phyloP scores from a whole-genome alignment of 1,140 invertebrate genomes.

The Zaprionus capensis region DNA sequence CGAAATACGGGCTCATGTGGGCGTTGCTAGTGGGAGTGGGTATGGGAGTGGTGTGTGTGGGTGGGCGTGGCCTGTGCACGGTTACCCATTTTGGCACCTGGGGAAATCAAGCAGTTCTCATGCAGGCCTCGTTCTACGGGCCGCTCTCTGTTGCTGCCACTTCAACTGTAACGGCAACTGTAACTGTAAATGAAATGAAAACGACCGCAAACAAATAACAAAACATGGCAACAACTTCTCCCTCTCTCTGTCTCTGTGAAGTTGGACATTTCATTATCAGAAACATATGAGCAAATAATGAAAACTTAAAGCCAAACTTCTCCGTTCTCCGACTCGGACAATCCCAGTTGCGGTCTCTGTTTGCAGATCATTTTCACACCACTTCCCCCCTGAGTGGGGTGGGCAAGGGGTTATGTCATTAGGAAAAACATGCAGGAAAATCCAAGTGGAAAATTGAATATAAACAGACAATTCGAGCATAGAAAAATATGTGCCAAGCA shows the following conservation, averaged over 20 bases:
- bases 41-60: conserved; percentile 2
- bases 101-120: conserved; percentile 70
- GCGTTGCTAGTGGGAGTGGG: conserved; percentile 8
- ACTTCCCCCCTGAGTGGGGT: not conserved
- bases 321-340: not conserved
- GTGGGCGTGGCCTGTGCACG: conserved; percentile 8
- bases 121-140: conserved; percentile 44
- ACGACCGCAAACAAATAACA: conserved; percentile 70
- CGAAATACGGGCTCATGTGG: conserved; percentile 45
- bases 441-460: conserved; percentile 6
- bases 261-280: conserved; percentile 38
- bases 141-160: conserved; percentile 44
- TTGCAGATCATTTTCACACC: conserved; percentile 2
- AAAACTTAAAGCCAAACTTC: conserved; percentile 6
- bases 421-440: conserved; percentile 4
- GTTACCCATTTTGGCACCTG: conserved; percentile 60
- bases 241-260: not conserved
- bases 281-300: conserved; percentile 18
- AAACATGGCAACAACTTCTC: conserved; percentile 53
- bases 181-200: conserved; percentile 78
- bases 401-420: not conserved
- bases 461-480: not conserved
- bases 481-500: not conserved
- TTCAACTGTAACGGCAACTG: conserved; percentile 48
- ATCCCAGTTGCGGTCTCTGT: conserved; percentile 1